Percentiles rank a stretch among this genome's conserved stretches.
phyloP scores from a whole-genome alignment of 2,888 invertebrate species.

The Amiota minor region DNA sequence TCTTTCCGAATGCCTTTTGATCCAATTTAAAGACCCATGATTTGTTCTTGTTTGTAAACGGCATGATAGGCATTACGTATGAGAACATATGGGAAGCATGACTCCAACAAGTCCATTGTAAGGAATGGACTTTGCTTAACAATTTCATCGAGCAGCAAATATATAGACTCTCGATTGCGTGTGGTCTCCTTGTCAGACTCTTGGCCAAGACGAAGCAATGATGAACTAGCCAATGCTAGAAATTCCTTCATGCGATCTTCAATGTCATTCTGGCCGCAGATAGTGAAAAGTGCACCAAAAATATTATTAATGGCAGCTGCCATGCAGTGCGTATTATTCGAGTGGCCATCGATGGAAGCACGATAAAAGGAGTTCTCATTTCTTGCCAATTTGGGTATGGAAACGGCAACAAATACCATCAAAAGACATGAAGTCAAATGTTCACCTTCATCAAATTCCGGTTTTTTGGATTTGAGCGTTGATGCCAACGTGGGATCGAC shows the following conservation, averaged over 20 bases:
- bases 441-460: slow-evolving; percentile 91
- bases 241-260: slow-evolving; percentile 99
- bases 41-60: slow-evolving; percentile 91
- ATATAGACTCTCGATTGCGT: slow-evolving; percentile 96
- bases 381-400: slow-evolving; percentile 93
- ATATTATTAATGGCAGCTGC: slow-evolving; percentile 96
- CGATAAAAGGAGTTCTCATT: slow-evolving; percentile 92
- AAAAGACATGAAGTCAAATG: slow-evolving; percentile 94
- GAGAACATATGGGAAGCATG: slow-evolving; percentile 98
- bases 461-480: slow-evolving; percentile 90
- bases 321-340: slow-evolving; percentile 99
- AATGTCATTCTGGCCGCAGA: slow-evolving; percentile 96
- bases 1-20: neutral
- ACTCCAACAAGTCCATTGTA: slow-evolving; percentile 98
- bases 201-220: slow-evolving; percentile 92
- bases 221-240: slow-evolving; percentile 92
- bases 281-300: slow-evolving; percentile 96
- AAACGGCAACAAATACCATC: slow-evolving; percentile 99
- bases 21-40: slow-evolving; percentile 49
- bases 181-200: slow-evolving; percentile 96
- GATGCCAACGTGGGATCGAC: slow-evolving; percentile 96
- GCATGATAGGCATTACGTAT: slow-evolving; percentile 98
- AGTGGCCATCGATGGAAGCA: slow-evolving; percentile 91
- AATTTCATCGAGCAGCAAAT: slow-evolving; percentile 95
- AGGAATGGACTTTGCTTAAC: slow-evolving; percentile 98